phyloP scores from a whole-genome alignment of 37 sponge, comb jelly and placozoan species.

The Halisarca cf. caerulea region DNA sequence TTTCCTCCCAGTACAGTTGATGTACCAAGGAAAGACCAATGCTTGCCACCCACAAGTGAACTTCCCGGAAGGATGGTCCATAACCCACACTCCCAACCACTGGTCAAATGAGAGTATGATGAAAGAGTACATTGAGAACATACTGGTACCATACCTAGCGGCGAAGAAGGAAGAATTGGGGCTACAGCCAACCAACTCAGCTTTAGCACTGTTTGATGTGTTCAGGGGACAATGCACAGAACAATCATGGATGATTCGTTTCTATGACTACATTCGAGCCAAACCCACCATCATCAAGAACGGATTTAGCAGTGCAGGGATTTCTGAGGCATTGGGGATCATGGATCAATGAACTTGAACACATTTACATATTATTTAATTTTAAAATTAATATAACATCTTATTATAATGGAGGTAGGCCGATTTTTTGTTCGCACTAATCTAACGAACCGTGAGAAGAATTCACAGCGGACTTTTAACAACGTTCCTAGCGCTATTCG shows the following conservation, averaged over 20 bases:
- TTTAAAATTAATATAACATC: no score
- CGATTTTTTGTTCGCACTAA: no score
- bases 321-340: no score
- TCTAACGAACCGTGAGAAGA: no score
- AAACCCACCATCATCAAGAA: constrained; percentile 2
- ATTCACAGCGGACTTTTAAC: no score
- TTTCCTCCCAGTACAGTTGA: constrained; percentile 52
- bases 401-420: no score
- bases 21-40: constrained; percentile 58
- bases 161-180: not conserved
- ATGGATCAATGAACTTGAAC: no score
- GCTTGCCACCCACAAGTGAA: constrained; percentile 40
- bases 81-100: constrained; percentile 61
- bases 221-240: constrained; percentile 33
- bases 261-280: constrained; percentile 15
- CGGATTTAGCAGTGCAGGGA: not conserved
- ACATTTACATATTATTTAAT: no score
- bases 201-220: constrained; percentile 44
- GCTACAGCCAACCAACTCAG: constrained; percentile 15
- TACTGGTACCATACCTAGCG: constrained; percentile 45
- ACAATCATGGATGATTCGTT: constrained; percentile 19
- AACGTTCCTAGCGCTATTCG: no score
- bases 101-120: constrained; percentile 57
- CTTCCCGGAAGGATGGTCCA: constrained; percentile 60
- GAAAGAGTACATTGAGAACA: constrained; percentile 49